Evolutionary conservation across 1,140 invertebrate species (phyloP).

Genomic region (Diachasma alloeum): DNA sequence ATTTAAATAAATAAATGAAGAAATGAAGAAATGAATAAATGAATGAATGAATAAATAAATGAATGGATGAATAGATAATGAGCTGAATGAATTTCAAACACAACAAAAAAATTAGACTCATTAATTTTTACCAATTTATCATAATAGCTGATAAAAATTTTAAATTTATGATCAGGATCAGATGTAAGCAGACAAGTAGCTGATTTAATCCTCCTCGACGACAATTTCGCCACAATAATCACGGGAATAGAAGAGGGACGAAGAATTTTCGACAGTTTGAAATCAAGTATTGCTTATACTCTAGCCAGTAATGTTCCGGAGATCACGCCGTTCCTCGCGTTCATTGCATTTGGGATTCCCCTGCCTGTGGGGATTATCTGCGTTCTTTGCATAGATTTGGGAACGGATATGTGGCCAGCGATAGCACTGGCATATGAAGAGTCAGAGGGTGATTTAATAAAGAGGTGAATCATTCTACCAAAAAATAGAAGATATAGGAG

Average conservation of each 20-base stretch:
- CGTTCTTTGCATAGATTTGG: conserved; percentile 86
- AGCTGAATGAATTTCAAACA: no score
- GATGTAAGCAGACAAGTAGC: conserved; percentile 88
- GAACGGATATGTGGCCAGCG: conserved; percentile 84
- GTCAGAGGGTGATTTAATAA: conserved; percentile 86
- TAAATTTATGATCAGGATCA: conserved; percentile 61
- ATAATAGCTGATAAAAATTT: neutral
- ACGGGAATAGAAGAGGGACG: conserved; percentile 90
- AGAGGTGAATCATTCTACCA: neutral
- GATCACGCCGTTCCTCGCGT: conserved; percentile 88
- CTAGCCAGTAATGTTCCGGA: conserved; percentile 91
- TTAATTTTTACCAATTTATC: neutral
- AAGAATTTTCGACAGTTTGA: conserved; percentile 91
- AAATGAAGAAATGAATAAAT: no score
- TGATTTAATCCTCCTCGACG: conserved; percentile 91
- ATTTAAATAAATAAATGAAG: neutral
- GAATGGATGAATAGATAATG: no score
- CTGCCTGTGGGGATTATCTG: conserved; percentile 83
- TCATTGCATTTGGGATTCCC: conserved; percentile 83
- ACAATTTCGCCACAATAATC: conserved; percentile 92
- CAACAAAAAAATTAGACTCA: neutral
- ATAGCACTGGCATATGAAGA: conserved; percentile 90
- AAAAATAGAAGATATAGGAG: no score
- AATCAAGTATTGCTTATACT: conserved; percentile 93
- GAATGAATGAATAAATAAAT: no score